A percentile compares a stretch with the other conserved stretches of the same genome.
Evolutionary conservation across 2,888 invertebrate genomes (phyloP).

Genomic region (Nomada goodeniana): DNA sequence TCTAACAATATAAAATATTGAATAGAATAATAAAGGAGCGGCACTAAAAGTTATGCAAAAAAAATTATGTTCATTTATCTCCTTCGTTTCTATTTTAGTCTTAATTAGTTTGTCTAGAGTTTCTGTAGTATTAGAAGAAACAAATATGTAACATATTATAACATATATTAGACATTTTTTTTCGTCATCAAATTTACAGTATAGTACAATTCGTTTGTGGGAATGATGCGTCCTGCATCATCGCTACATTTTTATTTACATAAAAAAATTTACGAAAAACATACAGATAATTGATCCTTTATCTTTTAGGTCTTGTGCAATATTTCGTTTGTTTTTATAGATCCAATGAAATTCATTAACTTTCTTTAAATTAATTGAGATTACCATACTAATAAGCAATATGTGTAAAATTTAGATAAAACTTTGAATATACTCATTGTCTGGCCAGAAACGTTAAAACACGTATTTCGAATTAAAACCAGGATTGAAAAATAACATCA

Average conservation of each 20-base stretch:
- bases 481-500: too few relatives aligned
- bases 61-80: too few relatives aligned
- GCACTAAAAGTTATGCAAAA: too few relatives aligned
- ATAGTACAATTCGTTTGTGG: not conserved
- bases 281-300: not conserved
- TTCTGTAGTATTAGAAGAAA: not conserved
- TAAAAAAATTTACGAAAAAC: not conserved
- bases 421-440: too few relatives aligned
- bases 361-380: not conserved
- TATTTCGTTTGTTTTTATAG: too few relatives aligned
- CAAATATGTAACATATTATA: not conserved
- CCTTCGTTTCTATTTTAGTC: too few relatives aligned
- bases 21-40: too few relatives aligned
- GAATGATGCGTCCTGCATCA: not conserved
- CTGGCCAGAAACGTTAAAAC: too few relatives aligned
- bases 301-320: too few relatives aligned
- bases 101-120: too few relatives aligned
- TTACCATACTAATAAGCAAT: not conserved
- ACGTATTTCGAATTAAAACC: too few relatives aligned
- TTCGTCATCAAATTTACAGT: not conserved
- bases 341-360: not conserved
- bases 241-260: not conserved
- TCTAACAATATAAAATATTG: too few relatives aligned
- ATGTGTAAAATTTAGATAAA: not conserved
- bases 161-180: slow-evolving; percentile 4